Evolutionary conservation across 2,797 vertebrate species (phyloP), one percentile per base, ranked within the genome.

Genomic region (Limnodromus scolopaceus): DNA sequence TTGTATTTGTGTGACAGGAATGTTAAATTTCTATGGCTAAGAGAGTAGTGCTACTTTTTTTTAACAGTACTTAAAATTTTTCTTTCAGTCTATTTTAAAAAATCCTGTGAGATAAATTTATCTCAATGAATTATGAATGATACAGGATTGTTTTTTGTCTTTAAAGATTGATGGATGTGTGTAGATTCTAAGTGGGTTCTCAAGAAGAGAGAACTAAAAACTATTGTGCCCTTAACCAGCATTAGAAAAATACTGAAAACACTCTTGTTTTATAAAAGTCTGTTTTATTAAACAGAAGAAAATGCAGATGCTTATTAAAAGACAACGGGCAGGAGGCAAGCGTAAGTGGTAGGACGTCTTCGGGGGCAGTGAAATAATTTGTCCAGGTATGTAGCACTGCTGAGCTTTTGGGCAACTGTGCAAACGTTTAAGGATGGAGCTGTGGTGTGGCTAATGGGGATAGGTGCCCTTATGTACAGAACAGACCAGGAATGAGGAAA

Each of bases 301-400:
- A 82, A 53, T 6, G 7, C 39, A 72, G 58, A 28, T 1, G 2
- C 68, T 49, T 80, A 10, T 11, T 51, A 24, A 51, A 68, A 61
- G 27, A 27, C n/a, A 34, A 11, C 6, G n/a, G 13, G 13, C 38
- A 58, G 27, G 27, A 64, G 34, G 84, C 32, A 34, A 38, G 28
- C 3, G 0, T 41, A 19, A 65, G 54, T 28, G 32, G 8, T 49
- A 14, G 30, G 19, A n/a, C 1, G 11, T 48, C 53, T 84, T 71
- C 58, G 16, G 78, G 63, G 39, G 60, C 75, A 71, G 24, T 64
- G 65, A 53, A 83, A 61, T 77, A 36, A 63, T 53, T 68, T 51
- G 10, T 17, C 6, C 3, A 57, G 54, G 2, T 54, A 4, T 0
- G 0, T 12, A 23, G 63, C 53, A 10, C 17, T 49, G 55, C 74